Conservation (phyloP, 2,113 vertebrate genomes). For the Corvus hawaiiensis region DNA sequence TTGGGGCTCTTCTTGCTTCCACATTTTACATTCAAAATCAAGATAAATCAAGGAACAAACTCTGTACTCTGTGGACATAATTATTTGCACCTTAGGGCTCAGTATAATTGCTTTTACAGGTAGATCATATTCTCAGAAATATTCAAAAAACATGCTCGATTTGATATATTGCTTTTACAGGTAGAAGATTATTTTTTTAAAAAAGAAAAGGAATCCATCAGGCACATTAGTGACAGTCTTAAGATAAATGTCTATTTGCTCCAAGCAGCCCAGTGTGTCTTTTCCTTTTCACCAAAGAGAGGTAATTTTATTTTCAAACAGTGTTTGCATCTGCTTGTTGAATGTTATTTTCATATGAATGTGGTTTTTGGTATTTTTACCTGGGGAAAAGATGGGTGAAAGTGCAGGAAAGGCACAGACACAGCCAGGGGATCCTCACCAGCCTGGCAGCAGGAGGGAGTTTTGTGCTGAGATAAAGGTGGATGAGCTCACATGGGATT, state of each 20-base stretch:
- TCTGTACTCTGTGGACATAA: neutral
- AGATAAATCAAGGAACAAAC: neutral
- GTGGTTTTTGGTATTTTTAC: neutral
- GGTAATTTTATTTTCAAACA: neutral
- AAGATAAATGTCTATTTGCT: neutral
- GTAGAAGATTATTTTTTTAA: neutral
- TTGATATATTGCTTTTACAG: neutral
- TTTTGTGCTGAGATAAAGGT: neutral
- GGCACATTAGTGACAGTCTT: neutral
- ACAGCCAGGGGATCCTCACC: neutral
- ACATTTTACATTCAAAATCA: neutral
- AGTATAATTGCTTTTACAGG: neutral
- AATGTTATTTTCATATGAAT: too few species aligned
- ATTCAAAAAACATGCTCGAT: neutral
- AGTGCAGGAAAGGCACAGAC: neutral
- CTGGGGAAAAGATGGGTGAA: neutral
- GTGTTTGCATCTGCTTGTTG: neutral
- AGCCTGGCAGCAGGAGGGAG: neutral
- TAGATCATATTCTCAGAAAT: neutral
- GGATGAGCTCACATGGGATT: fast-evolving
- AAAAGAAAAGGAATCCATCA: neutral
- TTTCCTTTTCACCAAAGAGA: neutral
- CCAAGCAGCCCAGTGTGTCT: neutral
- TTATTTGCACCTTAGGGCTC: neutral
- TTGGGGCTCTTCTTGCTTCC: neutral